Percentiles rank a stretch among this genome's conserved stretches.
Evolutionary conservation across 2,113 vertebrate genomes (phyloP).

Genomic region (Talpa occidentalis): DNA sequence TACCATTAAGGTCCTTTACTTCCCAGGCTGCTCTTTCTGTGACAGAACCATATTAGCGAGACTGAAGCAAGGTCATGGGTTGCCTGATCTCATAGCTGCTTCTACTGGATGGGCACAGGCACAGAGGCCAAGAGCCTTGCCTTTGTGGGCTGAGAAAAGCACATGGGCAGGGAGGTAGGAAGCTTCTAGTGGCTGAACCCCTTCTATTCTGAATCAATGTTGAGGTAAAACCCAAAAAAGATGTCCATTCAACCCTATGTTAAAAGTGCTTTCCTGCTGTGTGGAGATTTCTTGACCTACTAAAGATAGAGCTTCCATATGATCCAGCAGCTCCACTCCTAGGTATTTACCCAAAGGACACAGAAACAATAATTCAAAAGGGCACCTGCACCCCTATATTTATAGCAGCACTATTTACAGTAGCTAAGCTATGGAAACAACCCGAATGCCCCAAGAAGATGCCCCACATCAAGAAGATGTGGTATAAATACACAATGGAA

Average conservation of each 20-base stretch:
- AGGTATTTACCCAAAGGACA: too few species aligned
- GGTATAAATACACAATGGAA: too few species aligned
- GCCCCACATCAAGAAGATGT: too few species aligned
- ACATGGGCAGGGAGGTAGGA: not conserved
- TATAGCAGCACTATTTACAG: too few species aligned
- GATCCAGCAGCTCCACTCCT: too few species aligned
- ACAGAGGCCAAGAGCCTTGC: not conserved
- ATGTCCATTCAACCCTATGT: not conserved
- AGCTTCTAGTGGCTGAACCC: not conserved
- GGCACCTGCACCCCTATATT: too few species aligned
- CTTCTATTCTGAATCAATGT: not conserved
- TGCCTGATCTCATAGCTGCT: not conserved
- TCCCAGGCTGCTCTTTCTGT: not conserved
- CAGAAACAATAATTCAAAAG: too few species aligned
- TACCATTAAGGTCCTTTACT: not conserved
- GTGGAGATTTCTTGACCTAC: too few species aligned
- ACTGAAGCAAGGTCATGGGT: not conserved
- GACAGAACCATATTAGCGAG: not conserved
- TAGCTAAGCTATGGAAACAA: too few species aligned
- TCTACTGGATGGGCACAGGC: not conserved
- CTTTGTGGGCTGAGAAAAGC: not conserved
- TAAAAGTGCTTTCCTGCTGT: not conserved
- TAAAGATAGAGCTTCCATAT: too few species aligned
- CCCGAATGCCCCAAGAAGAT: too few species aligned
- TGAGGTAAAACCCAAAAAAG: not conserved